Evolutionary conservation across 2,113 vertebrate genomes (phyloP).

Genomic region (Neotoma lepida): DNA sequence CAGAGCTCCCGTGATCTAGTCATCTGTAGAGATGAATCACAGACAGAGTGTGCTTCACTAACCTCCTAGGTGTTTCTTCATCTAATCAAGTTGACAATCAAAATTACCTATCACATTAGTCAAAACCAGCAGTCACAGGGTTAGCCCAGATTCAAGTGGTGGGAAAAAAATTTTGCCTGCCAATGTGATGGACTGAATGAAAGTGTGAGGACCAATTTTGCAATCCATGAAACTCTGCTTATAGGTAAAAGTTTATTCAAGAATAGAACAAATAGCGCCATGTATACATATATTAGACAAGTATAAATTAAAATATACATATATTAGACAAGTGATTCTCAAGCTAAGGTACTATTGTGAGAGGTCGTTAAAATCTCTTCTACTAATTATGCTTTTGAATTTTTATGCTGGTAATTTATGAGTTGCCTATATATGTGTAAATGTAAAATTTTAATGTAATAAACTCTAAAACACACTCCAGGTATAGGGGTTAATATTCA

Average conservation of each 20-base stretch:
- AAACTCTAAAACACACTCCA: not conserved
- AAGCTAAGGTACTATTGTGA: not conserved
- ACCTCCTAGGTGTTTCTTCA: not conserved
- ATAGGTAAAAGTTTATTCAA: not conserved
- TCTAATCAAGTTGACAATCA: not conserved
- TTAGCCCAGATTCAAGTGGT: not conserved
- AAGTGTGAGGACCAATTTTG: not conserved
- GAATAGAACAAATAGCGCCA: not conserved
- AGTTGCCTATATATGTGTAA: not conserved
- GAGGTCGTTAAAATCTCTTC: not conserved
- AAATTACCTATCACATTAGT: not conserved
- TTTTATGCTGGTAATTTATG: not conserved
- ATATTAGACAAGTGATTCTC: not conserved
- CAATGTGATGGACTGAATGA: not conserved
- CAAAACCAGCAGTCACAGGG: slow-evolving; percentile 19
- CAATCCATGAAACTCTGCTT: not conserved
- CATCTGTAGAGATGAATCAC: not conserved
- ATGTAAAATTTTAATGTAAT: slow-evolving; percentile 3
- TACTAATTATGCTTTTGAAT: not conserved
- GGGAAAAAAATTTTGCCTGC: not conserved
- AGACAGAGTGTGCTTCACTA: not conserved
- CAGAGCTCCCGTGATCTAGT: not conserved
- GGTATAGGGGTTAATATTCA: slow-evolving; percentile 7
- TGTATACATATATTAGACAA: too few species aligned
- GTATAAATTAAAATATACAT: too few species aligned